Evolutionary conservation across 2,888 invertebrate species (phyloP).

Genomic region (Rhimphoctona megacephalus): DNA sequence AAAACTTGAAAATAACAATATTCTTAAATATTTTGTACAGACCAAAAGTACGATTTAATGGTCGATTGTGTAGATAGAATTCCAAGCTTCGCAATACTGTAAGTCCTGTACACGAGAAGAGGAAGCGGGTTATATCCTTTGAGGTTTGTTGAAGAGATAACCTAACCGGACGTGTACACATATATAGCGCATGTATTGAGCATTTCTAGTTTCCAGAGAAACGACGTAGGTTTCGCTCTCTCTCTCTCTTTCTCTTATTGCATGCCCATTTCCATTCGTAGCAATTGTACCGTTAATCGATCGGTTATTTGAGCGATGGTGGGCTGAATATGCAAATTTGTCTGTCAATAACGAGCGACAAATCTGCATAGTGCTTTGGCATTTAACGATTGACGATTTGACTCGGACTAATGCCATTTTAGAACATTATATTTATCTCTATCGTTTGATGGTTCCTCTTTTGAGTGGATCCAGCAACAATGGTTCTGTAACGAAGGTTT

Average conservation of each 20-base stretch:
- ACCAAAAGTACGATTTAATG: background rate
- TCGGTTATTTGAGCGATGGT: slow-evolving; percentile 76
- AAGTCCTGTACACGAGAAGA: background rate
- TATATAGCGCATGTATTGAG: slow-evolving; percentile 15
- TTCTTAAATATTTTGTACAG: background rate
- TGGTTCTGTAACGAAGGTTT: slow-evolving; percentile 3
- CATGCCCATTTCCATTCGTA: slow-evolving; percentile 19
- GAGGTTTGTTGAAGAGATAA: slow-evolving; percentile 37
- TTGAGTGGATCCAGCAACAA: background rate
- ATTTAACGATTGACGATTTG: slow-evolving; percentile 79
- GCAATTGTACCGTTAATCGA: slow-evolving; percentile 56
- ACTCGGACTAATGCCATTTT: slow-evolving; percentile 63
- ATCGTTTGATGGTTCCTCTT: background rate
- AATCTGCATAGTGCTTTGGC: slow-evolving; percentile 81
- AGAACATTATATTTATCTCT: slow-evolving; percentile 3
- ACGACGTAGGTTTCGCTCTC: slow-evolving; percentile 2
- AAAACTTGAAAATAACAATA: background rate
- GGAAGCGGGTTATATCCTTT: slow-evolving; percentile 17
- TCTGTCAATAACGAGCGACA: slow-evolving; percentile 78
- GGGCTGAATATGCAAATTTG: slow-evolving; percentile 78
- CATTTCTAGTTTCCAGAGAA: slow-evolving; percentile 23
- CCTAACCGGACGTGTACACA: slow-evolving; percentile 5
- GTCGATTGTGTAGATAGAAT: background rate
- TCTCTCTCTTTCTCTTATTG: slow-evolving; percentile 14
- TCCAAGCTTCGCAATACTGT: background rate